Evolutionary conservation across 2,113 vertebrate species (phyloP).

Genomic region (Psettodes erumei): DNA sequence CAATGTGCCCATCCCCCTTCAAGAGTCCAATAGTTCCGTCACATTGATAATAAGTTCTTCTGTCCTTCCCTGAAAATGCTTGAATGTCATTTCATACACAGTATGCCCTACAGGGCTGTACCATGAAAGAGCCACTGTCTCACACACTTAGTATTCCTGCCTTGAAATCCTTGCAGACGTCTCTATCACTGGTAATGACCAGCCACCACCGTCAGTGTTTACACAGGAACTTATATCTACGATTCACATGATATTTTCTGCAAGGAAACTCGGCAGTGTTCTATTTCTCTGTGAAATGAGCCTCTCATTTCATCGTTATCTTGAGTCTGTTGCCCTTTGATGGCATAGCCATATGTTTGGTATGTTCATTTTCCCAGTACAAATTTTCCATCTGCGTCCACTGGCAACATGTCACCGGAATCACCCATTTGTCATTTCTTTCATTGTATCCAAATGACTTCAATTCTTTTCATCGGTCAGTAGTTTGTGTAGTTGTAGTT

Average conservation of each 20-base stretch:
- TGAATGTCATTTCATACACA: slow-evolving; percentile 65
- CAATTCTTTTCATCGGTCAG: slow-evolving; percentile 23
- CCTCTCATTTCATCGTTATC: not conserved
- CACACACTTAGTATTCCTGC: slow-evolving; percentile 75
- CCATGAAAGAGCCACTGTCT: slow-evolving; percentile 81
- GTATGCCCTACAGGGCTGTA: slow-evolving; percentile 34
- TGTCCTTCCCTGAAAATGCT: slow-evolving; percentile 72
- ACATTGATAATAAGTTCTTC: slow-evolving; percentile 70
- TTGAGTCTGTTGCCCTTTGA: not conserved
- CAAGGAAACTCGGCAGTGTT: not conserved
- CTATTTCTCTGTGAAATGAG: not conserved
- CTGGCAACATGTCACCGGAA: not conserved
- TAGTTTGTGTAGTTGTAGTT: not conserved
- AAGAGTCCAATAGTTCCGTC: slow-evolving; percentile 55
- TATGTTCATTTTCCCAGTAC: no score
- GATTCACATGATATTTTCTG: not conserved
- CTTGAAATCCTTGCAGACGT: slow-evolving; percentile 42
- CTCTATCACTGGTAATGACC: slow-evolving; percentile 21
- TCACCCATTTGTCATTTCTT: slow-evolving; percentile 12
- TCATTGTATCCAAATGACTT: slow-evolving; percentile 27
- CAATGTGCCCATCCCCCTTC: not conserved
- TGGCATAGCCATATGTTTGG: not conserved
- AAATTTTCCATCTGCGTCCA: not conserved
- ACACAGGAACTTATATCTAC: not conserved
- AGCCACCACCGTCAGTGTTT: not conserved